Evolutionary conservation across 2,113 vertebrate genomes (phyloP).

Genomic region (Strix uralensis): DNA sequence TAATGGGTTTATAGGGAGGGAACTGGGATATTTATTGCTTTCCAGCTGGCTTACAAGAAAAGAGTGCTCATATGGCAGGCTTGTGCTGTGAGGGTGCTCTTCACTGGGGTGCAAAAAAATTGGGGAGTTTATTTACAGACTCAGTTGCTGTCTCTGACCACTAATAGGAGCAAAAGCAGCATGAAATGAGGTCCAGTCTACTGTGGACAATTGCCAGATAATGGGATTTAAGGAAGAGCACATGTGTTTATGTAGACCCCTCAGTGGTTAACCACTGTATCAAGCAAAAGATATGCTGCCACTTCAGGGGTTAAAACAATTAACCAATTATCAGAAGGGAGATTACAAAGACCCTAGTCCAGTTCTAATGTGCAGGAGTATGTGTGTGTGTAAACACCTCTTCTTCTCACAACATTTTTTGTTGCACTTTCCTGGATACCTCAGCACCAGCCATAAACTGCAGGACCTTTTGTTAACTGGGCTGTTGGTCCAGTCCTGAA

Average conservation of each 20-base stretch:
- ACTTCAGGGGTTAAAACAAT: background rate
- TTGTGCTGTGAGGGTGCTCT: background rate
- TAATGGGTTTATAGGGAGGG: background rate
- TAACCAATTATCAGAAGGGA: background rate
- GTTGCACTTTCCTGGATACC: background rate
- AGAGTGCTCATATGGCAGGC: accelerated
- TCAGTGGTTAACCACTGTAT: background rate
- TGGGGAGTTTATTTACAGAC: background rate
- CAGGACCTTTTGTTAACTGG: background rate
- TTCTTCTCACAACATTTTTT: accelerated
- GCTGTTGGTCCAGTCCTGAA: background rate
- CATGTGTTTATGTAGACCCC: background rate
- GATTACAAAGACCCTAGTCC: background rate
- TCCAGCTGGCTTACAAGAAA: background rate
- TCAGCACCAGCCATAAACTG: background rate
- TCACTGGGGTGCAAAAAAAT: background rate
- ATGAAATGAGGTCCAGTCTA: background rate
- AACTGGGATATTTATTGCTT: background rate
- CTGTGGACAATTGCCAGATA: background rate
- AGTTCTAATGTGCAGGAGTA: accelerated
- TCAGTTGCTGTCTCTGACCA: background rate
- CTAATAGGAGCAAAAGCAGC: background rate
- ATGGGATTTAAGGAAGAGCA: background rate
- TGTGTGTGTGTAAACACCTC: background rate
- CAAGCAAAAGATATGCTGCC: background rate